Evolutionary conservation across 1,140 invertebrate genomes (phyloP).

Genomic region (Drosophila navojoa): DNA sequence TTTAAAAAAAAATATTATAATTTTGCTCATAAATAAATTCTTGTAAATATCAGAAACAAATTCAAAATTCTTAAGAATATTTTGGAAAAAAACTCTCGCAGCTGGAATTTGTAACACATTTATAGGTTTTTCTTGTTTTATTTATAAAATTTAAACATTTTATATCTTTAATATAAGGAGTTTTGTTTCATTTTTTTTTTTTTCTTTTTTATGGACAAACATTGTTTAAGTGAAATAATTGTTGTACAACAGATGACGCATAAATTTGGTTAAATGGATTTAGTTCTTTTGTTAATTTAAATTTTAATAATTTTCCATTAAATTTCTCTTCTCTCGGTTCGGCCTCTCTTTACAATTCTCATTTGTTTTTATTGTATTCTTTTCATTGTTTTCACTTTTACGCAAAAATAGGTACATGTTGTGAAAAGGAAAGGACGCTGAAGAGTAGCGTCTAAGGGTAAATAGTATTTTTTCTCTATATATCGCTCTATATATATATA

Average conservation of each 20-base stretch:
- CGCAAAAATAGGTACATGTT: constrained; percentile 78
- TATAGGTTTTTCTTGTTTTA: constrained; percentile 34
- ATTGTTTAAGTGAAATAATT: constrained; percentile 42
- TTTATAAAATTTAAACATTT: constrained; percentile 52
- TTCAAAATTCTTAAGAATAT: no score
- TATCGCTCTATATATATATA: constrained; percentile 8
- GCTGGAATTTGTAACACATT: constrained; percentile 42
- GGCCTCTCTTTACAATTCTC: background rate
- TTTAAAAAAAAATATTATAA: no score
- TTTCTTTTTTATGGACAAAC: constrained; percentile 30
- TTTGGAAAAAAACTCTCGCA: background rate
- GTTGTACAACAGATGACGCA: constrained; percentile 41
- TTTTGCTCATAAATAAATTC: no score
- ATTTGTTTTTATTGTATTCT: constrained; percentile 68
- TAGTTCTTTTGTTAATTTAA: constrained; percentile 19
- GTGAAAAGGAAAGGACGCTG: constrained; percentile 77
- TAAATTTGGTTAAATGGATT: constrained; percentile 38
- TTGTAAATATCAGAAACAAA: no score
- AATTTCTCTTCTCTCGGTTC: constrained; percentile 15
- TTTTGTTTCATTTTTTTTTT: background rate
- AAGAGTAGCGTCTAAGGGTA: constrained; percentile 58
- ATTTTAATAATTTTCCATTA: constrained; percentile 45
- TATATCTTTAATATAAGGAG: constrained; percentile 28
- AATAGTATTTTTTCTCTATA: constrained; percentile 44
- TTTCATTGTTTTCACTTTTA: constrained; percentile 78